Evolutionary conservation across 2,797 vertebrate species (phyloP), one percentile per base, ranked within the genome.

Genomic region (Malacoraja senta): DNA sequence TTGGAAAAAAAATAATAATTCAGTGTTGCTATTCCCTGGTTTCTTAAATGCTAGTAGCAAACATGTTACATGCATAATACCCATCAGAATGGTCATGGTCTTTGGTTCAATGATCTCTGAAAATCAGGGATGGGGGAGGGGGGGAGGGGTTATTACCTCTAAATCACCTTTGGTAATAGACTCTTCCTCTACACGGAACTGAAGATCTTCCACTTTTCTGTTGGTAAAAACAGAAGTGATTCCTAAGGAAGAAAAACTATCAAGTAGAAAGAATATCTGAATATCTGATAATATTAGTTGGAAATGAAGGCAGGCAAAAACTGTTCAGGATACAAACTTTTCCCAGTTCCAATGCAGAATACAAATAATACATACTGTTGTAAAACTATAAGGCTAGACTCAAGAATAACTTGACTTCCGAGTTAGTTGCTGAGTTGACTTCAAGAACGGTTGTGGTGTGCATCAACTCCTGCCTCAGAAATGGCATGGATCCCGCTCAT

Each of bases 151-250:
- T 93, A 94, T 98, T 99, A 99, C 99, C 99, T 99, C 99, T 94
- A 99, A 96, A 94, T 99, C 99, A 94, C 99, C 99, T 98, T 99
- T 99, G 96, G 99, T 99, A 95, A 99, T 99, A 77, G 98, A 99
- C 93, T 99, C 99, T 96, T 99, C 99, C 94, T 99, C 99, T 93
- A 99, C 98, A 24, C 98, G 98, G 96, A 99, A 99, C 95, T 99
- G 99, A 95, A 99, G 98, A 94, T 99, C 99, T 95, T 99, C 99
- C 95, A 99, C 99, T 94, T 97, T 99, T 96, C 99, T 99, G 95
- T 96, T 95, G 93, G 94, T 94, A 71, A 95, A 93, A 92, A 93
- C 63, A 93, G 94, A 94, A 94, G 94, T 93, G 71, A 93, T 95
- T 88, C 0, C 65, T 53, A 24, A 76, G 24, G 8, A 15, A 72